Base-by-base conservation (phyloP, 1,140 invertebrate genomes). In the Alviniconcha marisindica region DNA sequence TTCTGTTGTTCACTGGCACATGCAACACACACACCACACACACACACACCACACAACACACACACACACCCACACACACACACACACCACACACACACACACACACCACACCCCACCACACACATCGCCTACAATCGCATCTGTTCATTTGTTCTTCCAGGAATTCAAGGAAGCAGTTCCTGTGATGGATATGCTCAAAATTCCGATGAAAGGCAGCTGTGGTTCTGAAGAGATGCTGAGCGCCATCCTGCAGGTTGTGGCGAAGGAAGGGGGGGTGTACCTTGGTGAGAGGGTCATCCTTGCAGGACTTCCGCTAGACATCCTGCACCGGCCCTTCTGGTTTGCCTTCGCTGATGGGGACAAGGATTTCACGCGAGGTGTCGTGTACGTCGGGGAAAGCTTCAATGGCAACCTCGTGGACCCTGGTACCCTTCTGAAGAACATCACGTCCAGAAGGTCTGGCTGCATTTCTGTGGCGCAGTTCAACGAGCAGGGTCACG, bases 191-290 rank as follows among this genome's bases (percentile, higher is more conserved):
- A 40, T 74, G 15, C 14, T 7, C 36, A 24, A 74, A 12, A 40
- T 74, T 24, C 24, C 12, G 21, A 0, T 3, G 14, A 42, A 21
- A 28, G 36, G 42, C n/a, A 2, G 10, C 14, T 74, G 71, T 42
- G 71, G 71, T 3, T 74, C 71, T 5, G 24, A n/a, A 42, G 71
- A 44, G 10, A 40, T 74, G 2, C 71, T 74, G 38, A 44, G 36
- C 5, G 40, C 10, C 36, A 74, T 74, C 40, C 71, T 74, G 10
- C 36, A 74, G 24, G 24, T 74, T n/a, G 36, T 74, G 10, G n/a
- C 36, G 15, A 7, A 24, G 40, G 71, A 74, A 42, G 71, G 71
- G 21, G 71, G 71, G 42, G 71, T 42, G 36, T 74, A 42, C 71
- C 18, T 74, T 7, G 71, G 71, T 24, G 71, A 74, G 24, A 74